A percentile compares a stretch with the other conserved stretches of the same genome.
These are phyloP conservation scores for Scomber scombrus DNA, from an alignment of 2,113 vertebrate species.

Conservation along the genomic window DNA sequence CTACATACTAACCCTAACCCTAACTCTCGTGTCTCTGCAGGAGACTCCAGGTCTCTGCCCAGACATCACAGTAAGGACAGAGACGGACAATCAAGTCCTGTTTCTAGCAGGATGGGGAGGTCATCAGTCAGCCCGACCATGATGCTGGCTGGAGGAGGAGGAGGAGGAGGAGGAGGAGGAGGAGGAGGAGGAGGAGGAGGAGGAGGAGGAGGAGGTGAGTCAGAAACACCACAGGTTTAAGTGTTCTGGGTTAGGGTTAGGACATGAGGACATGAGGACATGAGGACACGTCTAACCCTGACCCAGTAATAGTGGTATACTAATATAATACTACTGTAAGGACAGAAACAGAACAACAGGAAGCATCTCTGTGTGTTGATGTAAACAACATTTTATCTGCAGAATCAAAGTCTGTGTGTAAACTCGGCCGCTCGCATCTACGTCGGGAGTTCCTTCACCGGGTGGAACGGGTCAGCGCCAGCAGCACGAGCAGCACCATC, in stretches of 20 bases:
- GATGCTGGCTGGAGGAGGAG: constrained; percentile 84
- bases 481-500: constrained; percentile 85
- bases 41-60: constrained; percentile 89
- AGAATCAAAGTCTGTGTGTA: constrained; percentile 91
- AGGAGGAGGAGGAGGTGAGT: constrained; percentile 75
- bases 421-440: constrained; percentile 94
- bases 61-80: constrained; percentile 90
- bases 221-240: too few species aligned
- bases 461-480: constrained; percentile 89
- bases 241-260: too few species aligned
- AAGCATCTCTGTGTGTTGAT: background rate
- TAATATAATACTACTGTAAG: too few species aligned
- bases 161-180: constrained; percentile 26
- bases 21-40: constrained; percentile 66
- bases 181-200: constrained; percentile 41
- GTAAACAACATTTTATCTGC: constrained; percentile 16
- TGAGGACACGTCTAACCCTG: too few species aligned
- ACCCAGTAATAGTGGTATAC: too few species aligned
- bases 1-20: too few species aligned
- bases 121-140: constrained; percentile 95
- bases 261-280: too few species aligned
- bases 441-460: constrained; percentile 92
- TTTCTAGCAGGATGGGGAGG: constrained; percentile 87
- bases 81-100: constrained; percentile 88
- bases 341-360: constrained; percentile 55